A percentile compares a stretch with the other conserved stretches of the same genome.
Evolutionary conservation across 2,888 invertebrate species (phyloP).

Genomic region (Odontocerum albicorne): DNA sequence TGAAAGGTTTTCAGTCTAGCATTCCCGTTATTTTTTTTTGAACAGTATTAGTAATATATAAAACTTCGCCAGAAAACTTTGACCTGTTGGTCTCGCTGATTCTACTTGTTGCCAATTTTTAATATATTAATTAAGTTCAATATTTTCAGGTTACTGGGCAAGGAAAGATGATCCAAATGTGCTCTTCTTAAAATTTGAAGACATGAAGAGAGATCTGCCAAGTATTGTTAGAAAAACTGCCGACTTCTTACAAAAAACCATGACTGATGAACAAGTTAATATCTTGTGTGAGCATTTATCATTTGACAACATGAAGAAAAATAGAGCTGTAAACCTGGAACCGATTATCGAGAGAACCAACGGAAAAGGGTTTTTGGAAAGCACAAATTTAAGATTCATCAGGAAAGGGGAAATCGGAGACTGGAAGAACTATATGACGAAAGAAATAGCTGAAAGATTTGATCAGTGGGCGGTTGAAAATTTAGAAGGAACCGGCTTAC

Average conservation of each 20-base stretch:
- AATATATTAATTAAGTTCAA: no score
- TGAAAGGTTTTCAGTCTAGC: no score
- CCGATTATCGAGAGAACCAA: slow-evolving; percentile 60
- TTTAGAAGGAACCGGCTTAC: slow-evolving; percentile 62
- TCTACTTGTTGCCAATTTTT: no score
- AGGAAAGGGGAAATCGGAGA: slow-evolving; percentile 80
- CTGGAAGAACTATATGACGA: slow-evolving; percentile 77
- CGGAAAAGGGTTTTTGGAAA: slow-evolving; percentile 49
- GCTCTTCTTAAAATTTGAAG: slow-evolving; percentile 79
- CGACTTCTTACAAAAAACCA: slow-evolving; percentile 66
- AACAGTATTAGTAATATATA: no score
- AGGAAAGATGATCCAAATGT: slow-evolving; percentile 69
- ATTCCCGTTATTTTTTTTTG: no score
- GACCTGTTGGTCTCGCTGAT: no score
- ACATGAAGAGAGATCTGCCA: slow-evolving; percentile 74
- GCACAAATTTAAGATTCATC: slow-evolving; percentile 64
- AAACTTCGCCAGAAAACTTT: no score
- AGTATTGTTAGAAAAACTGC: slow-evolving; percentile 70
- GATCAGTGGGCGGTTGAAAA: slow-evolving; percentile 70
- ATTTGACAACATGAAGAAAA: slow-evolving; percentile 80
- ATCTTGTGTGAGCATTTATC: slow-evolving; percentile 73
- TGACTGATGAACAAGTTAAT: slow-evolving; percentile 67
- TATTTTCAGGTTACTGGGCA: slow-evolving; percentile 67
- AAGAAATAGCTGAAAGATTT: slow-evolving; percentile 69
- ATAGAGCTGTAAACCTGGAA: slow-evolving; percentile 76